phyloP scores from a whole-genome alignment of 2,888 invertebrate species.

The Horisme vitalbata region DNA sequence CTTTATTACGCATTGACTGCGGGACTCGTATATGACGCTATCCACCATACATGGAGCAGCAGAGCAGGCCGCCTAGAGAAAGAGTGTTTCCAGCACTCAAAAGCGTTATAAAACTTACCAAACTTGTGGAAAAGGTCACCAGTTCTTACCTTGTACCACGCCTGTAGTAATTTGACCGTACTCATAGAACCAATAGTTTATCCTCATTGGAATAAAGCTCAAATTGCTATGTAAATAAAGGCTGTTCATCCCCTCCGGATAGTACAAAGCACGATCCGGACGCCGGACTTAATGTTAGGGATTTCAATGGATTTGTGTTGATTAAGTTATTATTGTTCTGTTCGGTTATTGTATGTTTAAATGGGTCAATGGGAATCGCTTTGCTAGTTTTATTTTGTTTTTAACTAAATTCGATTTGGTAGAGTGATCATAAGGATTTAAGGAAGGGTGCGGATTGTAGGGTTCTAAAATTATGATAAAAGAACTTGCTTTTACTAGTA shows the following conservation, averaged over 20 bases:
- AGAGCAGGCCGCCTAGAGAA: too few species aligned
- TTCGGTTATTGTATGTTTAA: conserved; percentile 25
- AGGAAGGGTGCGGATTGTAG: too few species aligned
- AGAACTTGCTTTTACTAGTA: too few species aligned
- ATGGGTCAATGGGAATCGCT: conserved; percentile 11
- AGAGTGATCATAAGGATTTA: too few species aligned
- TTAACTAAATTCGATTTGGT: too few species aligned
- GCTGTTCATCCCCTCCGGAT: conserved; percentile 55
- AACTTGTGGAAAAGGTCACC: neutral
- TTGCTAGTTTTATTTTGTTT: neutral
- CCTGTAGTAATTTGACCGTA: conserved; percentile 13
- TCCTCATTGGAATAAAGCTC: conserved; percentile 36
- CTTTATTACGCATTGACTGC: too few species aligned
- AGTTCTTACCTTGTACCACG: conserved; percentile 11
- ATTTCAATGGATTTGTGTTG: conserved; percentile 52
- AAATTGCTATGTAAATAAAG: conserved; percentile 46
- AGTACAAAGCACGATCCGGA: conserved; percentile 54
- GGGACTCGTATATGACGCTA: too few species aligned
- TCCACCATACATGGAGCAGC: too few species aligned
- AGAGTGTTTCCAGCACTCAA: too few species aligned
- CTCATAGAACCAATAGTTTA: conserved; percentile 22
- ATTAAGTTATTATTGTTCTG: conserved; percentile 49
- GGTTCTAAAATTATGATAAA: too few species aligned
- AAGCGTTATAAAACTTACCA: too few species aligned
- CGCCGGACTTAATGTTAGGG: conserved; percentile 47